Percentiles rank a stretch among this genome's conserved stretches.
Evolutionary conservation across 2,888 invertebrate genomes (phyloP).

Genomic region (Melitaea athalia): DNA sequence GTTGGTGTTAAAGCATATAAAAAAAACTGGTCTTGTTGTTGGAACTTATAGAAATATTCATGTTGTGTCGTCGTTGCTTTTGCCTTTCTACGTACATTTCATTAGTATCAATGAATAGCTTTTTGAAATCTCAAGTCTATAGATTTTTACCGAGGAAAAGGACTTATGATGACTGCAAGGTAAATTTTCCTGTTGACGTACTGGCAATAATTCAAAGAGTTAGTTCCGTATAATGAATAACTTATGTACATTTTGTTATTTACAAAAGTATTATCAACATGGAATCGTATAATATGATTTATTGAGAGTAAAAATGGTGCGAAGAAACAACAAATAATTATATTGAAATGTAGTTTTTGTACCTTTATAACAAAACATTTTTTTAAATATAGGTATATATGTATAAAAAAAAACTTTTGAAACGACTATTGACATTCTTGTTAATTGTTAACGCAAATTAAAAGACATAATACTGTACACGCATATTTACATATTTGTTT

Average conservation of each 20-base stretch:
- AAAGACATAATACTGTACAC: neutral
- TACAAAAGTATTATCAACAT: neutral
- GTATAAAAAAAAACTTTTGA: no score
- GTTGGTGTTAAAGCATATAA: no score
- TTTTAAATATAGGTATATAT: no score
- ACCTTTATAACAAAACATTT: no score
- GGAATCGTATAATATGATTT: neutral
- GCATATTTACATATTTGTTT: neutral
- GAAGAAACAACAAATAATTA: no score
- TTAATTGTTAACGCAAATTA: no score
- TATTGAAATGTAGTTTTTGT: no score
- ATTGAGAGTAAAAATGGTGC: no score
- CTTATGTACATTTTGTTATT: neutral
- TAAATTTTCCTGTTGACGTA: constrained; percentile 4
- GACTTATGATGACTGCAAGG: constrained; percentile 1
- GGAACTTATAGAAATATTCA: neutral
- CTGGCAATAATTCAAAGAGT: neutral
- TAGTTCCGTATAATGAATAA: neutral
- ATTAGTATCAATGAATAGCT: constrained; percentile 24
- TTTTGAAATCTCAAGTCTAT: constrained; percentile 15
- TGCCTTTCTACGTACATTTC: constrained; percentile 8
- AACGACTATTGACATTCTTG: no score
- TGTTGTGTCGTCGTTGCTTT: neutral
- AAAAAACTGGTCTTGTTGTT: neutral
- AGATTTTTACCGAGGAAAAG: constrained; percentile 6